These are phyloP conservation scores for Sebastiscus albofasciatus DNA, from an alignment of 2,797 vertebrate genomes.

Conservation along the genomic window DNA sequence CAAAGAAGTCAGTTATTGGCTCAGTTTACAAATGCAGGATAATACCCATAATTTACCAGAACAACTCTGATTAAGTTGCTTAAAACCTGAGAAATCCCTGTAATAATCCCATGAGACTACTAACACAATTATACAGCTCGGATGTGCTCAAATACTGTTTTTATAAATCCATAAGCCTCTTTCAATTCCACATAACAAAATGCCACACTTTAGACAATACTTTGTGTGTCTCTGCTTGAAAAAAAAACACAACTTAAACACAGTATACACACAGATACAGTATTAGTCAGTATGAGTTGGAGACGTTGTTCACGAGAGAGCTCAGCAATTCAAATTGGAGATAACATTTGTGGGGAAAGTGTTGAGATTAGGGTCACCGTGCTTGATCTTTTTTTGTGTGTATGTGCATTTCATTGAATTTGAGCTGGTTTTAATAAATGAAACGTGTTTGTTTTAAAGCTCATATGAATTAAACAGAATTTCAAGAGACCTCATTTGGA, in stretches of 20 bases:
- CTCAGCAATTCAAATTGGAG: background rate
- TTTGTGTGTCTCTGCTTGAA: background rate
- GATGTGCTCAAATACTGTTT: background rate
- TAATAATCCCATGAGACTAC: background rate
- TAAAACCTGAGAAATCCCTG: background rate
- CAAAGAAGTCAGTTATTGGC: background rate
- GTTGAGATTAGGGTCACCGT: background rate
- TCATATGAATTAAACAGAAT: background rate
- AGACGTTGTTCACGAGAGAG: background rate
- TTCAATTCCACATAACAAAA: background rate
- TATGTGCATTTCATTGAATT: background rate
- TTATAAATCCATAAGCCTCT: background rate
- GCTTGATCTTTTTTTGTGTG: background rate
- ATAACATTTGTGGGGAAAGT: background rate
- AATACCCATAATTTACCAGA: background rate
- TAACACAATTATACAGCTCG: background rate
- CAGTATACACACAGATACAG: background rate
- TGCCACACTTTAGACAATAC: background rate
- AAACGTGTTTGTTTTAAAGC: too few relatives aligned
- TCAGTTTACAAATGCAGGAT: background rate
- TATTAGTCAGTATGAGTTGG: background rate
- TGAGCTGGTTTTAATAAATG: background rate
- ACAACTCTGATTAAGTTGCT: background rate
- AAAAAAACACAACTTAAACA: background rate
- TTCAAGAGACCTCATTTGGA: background rate